These are phyloP conservation scores for Hirudinaria manillensis DNA, from an alignment of 2,888 invertebrate species.

Conservation along the genomic window DNA sequence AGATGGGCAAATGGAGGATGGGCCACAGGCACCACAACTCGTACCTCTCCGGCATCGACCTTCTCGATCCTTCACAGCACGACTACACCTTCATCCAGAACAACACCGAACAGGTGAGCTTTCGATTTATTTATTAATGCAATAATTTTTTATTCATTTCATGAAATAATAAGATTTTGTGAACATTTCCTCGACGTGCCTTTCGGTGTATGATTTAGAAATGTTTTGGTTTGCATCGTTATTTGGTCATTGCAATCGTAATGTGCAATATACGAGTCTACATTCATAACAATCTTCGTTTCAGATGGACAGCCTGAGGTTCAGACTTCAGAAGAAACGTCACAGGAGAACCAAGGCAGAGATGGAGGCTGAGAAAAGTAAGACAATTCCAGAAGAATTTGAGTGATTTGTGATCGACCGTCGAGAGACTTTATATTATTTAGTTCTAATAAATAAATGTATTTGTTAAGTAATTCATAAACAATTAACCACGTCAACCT, in stretches of 20 bases:
- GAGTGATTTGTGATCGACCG: too few relatives aligned
- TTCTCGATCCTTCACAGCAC: constrained; percentile 11
- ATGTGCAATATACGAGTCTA: neutral
- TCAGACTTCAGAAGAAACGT: constrained; percentile 32
- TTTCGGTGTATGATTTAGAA: neutral
- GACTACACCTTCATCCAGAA: constrained; percentile 35
- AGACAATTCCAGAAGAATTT: neutral
- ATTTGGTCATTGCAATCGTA: neutral
- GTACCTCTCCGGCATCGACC: constrained; percentile 34
- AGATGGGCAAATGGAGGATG: constrained; percentile 79
- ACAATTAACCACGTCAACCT: too few relatives aligned
- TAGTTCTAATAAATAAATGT: too few relatives aligned
- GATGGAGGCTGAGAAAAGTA: constrained; percentile 29
- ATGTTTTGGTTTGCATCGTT: neutral
- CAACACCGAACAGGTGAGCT: constrained; percentile 21
- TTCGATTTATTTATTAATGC: neutral
- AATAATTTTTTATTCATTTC: neutral
- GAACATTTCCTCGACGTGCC: neutral
- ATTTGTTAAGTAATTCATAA: too few relatives aligned
- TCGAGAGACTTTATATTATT: too few relatives aligned
- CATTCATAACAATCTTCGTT: neutral
- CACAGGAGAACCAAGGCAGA: constrained; percentile 31
- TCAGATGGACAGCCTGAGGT: constrained; percentile 32
- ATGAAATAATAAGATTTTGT: too few relatives aligned
- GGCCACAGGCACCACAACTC: constrained; percentile 35